These are phyloP conservation scores for Ochotona princeps DNA, from an alignment of 2,113 vertebrate species.

Conservation along the genomic window DNA sequence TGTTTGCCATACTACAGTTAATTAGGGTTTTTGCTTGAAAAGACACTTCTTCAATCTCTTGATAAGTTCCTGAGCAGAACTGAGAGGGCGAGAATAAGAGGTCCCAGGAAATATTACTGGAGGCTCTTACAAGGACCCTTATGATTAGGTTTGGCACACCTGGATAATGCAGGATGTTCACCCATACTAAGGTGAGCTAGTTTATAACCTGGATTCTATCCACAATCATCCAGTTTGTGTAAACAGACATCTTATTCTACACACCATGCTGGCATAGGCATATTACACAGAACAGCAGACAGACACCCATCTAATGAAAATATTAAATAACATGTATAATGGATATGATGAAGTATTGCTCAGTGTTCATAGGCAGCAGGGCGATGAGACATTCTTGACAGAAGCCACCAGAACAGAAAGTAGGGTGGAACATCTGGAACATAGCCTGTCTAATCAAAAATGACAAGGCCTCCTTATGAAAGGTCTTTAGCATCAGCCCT, in stretches of 20 bases:
- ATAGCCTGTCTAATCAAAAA: not conserved
- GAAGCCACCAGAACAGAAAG: not conserved
- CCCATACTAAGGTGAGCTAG: not conserved
- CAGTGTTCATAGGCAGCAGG: not conserved
- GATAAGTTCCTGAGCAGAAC: not conserved
- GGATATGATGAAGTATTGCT: not conserved
- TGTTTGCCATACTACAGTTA: not conserved
- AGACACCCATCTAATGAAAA: not conserved
- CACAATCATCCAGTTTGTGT: not conserved
- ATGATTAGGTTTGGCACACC: not conserved
- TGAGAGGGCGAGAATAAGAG: not conserved
- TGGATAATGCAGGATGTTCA: not conserved
- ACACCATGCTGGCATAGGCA: not conserved
- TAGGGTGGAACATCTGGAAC: not conserved
- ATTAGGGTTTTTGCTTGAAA: not conserved
- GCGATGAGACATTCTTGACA: not conserved
- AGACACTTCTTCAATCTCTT: not conserved
- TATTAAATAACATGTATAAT: conserved; percentile 18
- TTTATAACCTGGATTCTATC: not conserved
- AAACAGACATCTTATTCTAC: not conserved
- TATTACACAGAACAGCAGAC: not conserved
- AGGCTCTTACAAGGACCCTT: not conserved
- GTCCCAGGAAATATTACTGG: not conserved
- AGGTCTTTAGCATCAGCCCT: not conserved
- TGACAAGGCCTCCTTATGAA: not conserved